Conservation (phyloP, 1,140 invertebrate species). For the Pseudomyrmex dendroicus region DNA sequence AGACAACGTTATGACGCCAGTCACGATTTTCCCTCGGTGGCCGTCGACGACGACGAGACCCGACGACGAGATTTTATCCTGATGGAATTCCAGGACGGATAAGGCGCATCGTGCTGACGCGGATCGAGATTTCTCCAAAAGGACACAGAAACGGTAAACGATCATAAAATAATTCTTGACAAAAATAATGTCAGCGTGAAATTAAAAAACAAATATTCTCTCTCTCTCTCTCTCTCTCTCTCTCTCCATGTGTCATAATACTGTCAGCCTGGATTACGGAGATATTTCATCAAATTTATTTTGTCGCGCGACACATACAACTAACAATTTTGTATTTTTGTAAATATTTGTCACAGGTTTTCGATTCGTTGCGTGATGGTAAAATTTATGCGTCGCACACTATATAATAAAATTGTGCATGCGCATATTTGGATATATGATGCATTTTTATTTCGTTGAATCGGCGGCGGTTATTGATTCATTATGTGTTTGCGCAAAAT, state of each 20-base stretch:
- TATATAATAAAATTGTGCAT: constrained; percentile 12
- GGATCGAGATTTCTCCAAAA: constrained; percentile 20
- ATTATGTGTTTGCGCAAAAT: constrained; percentile 28
- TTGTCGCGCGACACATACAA: background rate
- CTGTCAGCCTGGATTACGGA: background rate
- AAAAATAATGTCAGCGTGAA: constrained; percentile 24
- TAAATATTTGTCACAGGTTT: constrained; percentile 34
- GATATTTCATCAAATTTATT: constrained; percentile 44
- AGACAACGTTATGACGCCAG: constrained; percentile 32
- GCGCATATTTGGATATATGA: background rate
- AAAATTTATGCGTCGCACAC: constrained; percentile 36
- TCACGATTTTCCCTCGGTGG: background rate
- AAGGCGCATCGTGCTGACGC: constrained; percentile 2
- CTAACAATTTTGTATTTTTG: background rate
- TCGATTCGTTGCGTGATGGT: constrained; percentile 4
- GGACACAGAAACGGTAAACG: background rate
- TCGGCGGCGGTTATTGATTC: constrained; percentile 49
- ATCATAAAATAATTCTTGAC: constrained; percentile 32
- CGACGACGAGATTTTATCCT: constrained; percentile 4
- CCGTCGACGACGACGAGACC: background rate
- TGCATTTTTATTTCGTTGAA: background rate
- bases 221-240: too few species aligned
- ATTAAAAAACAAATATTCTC: constrained; percentile 13
- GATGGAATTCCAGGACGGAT: constrained; percentile 12
- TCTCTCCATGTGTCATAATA: background rate